These are phyloP conservation scores for Drosophila pseudotakahashii DNA, from an alignment of 2,888 invertebrate species.

Conservation along the genomic window DNA sequence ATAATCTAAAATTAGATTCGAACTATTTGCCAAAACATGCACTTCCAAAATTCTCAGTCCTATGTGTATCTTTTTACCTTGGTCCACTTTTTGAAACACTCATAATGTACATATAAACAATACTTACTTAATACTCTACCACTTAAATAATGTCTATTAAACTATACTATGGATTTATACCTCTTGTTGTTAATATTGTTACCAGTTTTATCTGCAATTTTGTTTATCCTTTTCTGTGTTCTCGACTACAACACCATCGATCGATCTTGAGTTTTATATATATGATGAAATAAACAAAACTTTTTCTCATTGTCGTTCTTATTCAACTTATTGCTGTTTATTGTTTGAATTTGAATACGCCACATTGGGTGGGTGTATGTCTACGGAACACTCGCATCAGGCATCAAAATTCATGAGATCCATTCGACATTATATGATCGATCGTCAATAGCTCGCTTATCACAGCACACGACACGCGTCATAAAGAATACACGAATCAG, in stretches of 20 bases:
- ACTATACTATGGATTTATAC: conserved; percentile 44
- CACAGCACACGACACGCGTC: conserved; percentile 27
- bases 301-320: conserved; percentile 60
- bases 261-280: conserved; percentile 37
- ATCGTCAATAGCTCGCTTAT: conserved; percentile 26
- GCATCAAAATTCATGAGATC: conserved; percentile 37
- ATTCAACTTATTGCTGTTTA: conserved; percentile 49
- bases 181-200: conserved; percentile 71
- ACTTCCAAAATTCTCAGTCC: background rate
- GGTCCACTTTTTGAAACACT: conserved; percentile 55
- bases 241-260: conserved; percentile 41
- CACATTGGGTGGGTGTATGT: conserved; percentile 22
- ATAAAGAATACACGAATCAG: conserved; percentile 9
- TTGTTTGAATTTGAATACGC: conserved; percentile 55
- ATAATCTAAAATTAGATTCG: background rate
- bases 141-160: conserved; percentile 46
- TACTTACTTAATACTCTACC: conserved; percentile 46
- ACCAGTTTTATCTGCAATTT: conserved; percentile 50
- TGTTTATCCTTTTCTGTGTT: conserved; percentile 48
- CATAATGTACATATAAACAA: conserved; percentile 46
- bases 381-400: conserved; percentile 7
- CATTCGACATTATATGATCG: conserved; percentile 31
- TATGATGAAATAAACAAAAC: conserved; percentile 40
- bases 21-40: too few species aligned
- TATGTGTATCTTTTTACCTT: background rate